phyloP scores from a whole-genome alignment of 53 echinoderm and acorn worm species.

The Zoroaster sp. region DNA sequence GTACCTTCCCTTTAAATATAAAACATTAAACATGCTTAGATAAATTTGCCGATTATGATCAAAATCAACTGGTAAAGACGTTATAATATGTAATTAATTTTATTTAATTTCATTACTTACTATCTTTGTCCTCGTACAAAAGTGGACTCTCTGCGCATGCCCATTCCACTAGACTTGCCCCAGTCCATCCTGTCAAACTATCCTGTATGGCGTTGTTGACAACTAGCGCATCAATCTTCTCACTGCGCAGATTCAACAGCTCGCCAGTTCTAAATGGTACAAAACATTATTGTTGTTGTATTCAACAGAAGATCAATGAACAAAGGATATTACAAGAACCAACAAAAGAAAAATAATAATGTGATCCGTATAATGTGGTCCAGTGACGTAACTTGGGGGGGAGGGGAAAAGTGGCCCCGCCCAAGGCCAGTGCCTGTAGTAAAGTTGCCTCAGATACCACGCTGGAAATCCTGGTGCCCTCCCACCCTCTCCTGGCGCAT shows the following conservation, averaged over 20 bases:
- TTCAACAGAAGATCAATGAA: no score
- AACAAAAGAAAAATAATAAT: no score
- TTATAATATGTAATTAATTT: neutral
- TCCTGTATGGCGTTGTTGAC: conserved; percentile 51
- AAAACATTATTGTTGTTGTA: no score
- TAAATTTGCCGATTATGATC: neutral
- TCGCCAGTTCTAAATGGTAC: conserved; percentile 62
- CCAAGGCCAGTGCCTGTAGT: no score
- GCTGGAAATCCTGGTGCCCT: no score
- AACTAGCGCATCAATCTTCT: conserved; percentile 54
- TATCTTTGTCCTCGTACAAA: conserved; percentile 1
- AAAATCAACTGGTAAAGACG: neutral
- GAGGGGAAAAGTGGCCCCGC: no score
- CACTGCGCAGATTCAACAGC: conserved; percentile 64
- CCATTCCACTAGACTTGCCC: conserved; percentile 46
- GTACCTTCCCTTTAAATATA: neutral
- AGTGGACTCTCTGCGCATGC: conserved; percentile 65
- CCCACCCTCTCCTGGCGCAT: no score
- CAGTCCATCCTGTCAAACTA: conserved; percentile 44
- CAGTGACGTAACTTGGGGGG: no score
- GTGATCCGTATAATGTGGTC: no score
- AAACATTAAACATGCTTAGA: neutral
- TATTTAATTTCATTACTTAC: neutral
- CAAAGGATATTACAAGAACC: no score
- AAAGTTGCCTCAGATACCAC: no score